Base-by-base conservation (phyloP, 2,888 invertebrate genomes). In the Trilocha varians region DNA sequence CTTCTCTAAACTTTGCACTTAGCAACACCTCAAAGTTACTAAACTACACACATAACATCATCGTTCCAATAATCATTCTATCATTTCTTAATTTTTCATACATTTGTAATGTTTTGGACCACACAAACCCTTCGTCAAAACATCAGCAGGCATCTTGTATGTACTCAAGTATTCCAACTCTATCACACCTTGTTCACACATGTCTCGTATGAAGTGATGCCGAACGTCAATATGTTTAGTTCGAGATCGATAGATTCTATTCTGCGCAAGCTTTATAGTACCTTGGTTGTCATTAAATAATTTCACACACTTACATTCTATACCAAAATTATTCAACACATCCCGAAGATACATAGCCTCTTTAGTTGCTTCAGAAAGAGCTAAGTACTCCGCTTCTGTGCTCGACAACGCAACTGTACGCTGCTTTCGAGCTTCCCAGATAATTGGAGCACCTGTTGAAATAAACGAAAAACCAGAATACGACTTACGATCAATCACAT, bases 311-410 rank as follows among this genome's bases (percentile, higher is more conserved):
- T 38, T 16, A 38, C 32, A 18, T 9, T 33, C 3, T 11, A 34
- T 32, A 40, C 13, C 32, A 9, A 41, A 9, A 41, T 46, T 33
- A 15, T 11, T 32, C 15, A 46, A 32, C 18, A 43, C 16, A 13
- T 36, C 32, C 11, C 25, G 32, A n/a, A 43, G 17, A 37, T 43
- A 46, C 8, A 46, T 36, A 4, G 46, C 46, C 25, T 46, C 43
- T 13, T 37, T 39, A 16, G 38, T 41, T 8, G 43, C 38, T 35
- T 47, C 47, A 2, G 48, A 44, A 6, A 52, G 14, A 13, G 51
- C 47, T 46, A 49, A 45, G 16, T 48, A 51, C 15, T 45, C 44
- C n/a, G n/a, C n/a, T n/a, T n/a, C n/a, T n/a, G n/a, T n/a, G n/a
- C n/a, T n/a, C n/a, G n/a, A n/a, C n/a, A 2, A 37, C 39, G 11